Percentiles rank a stretch among this genome's conserved stretches.
phyloP scores from a whole-genome alignment of 1,140 invertebrate species.

The Drosophila seguyi region DNA sequence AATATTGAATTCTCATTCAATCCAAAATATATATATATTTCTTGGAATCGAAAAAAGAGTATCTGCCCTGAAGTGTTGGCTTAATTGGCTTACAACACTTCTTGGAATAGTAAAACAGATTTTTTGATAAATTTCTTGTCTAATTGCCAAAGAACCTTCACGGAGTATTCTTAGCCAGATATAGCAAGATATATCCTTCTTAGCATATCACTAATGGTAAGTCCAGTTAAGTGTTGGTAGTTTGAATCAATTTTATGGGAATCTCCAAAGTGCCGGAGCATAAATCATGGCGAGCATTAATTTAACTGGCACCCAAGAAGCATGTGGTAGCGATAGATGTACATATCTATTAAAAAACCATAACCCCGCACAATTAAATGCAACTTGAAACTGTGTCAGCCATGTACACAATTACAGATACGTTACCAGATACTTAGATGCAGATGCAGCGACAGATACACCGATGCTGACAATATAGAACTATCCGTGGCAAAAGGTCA shows the following conservation, averaged over 20 bases:
- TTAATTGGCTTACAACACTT: conserved; percentile 4
- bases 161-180: background rate
- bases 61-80: background rate
- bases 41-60: conserved; percentile 10
- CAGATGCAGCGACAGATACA: conserved; percentile 13
- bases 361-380: conserved; percentile 50
- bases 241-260: conserved; percentile 14
- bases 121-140: too few relatives aligned
- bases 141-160: background rate
- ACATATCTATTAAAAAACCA: conserved; percentile 36
- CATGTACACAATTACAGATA: conserved; percentile 38
- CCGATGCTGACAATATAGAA: conserved; percentile 36
- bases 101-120: background rate
- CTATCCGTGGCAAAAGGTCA: conserved; percentile 52
- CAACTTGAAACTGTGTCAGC: conserved; percentile 51
- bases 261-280: conserved; percentile 1
- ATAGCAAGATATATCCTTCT: background rate
- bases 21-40: background rate
- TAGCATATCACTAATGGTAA: background rate
- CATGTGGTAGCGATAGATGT: conserved; percentile 1
- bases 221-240: conserved; percentile 3
- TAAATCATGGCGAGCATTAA: conserved; percentile 24
- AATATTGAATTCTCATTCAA: conserved; percentile 12
- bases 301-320: conserved; percentile 3
- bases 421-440: conserved; percentile 8